Percentiles rank a stretch among this genome's conserved stretches.
Conservation (phyloP, 2,888 invertebrate genomes). For the Stenchaetothrips biformis region DNA sequence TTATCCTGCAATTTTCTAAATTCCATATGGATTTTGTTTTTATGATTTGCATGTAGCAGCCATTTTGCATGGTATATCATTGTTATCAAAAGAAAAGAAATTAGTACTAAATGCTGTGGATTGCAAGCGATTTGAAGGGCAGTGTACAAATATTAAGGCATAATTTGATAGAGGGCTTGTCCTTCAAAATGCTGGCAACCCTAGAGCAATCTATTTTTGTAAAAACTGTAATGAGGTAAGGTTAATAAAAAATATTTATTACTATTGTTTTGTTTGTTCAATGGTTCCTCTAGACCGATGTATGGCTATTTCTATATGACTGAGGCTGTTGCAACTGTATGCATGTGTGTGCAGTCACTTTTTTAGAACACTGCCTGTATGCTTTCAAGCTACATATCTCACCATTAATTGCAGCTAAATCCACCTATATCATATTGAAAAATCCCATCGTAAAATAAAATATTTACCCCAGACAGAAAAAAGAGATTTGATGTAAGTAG, state of each 20-base stretch:
- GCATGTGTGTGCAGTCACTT: too few relatives aligned
- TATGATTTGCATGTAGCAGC: conserved; percentile 23
- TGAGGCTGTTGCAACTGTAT: too few relatives aligned
- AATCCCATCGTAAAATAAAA: too few relatives aligned
- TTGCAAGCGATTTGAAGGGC: background rate
- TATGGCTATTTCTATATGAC: too few relatives aligned
- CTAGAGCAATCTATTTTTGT: conserved; percentile 8
- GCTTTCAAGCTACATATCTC: too few relatives aligned
- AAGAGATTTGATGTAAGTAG: too few relatives aligned
- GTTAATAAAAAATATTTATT: conserved; percentile 25
- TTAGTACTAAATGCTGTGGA: conserved; percentile 11
- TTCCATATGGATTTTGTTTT: conserved; percentile 19
- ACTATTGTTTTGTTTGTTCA: conserved; percentile 18
- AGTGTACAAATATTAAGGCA: conserved; percentile 9
- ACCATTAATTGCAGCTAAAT: too few relatives aligned
- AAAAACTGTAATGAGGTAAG: conserved; percentile 22
- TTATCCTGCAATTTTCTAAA: conserved; percentile 16
- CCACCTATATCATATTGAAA: too few relatives aligned
- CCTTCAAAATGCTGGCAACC: background rate
- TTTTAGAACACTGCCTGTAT: too few relatives aligned
- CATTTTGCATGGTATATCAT: conserved; percentile 17
- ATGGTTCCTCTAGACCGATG: background rate
- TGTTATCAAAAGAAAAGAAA: conserved; percentile 5
- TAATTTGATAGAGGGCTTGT: conserved; percentile 3
- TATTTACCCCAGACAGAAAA: too few relatives aligned